phyloP scores from a whole-genome alignment of 2,888 invertebrate species.

The Aelia acuminata region DNA sequence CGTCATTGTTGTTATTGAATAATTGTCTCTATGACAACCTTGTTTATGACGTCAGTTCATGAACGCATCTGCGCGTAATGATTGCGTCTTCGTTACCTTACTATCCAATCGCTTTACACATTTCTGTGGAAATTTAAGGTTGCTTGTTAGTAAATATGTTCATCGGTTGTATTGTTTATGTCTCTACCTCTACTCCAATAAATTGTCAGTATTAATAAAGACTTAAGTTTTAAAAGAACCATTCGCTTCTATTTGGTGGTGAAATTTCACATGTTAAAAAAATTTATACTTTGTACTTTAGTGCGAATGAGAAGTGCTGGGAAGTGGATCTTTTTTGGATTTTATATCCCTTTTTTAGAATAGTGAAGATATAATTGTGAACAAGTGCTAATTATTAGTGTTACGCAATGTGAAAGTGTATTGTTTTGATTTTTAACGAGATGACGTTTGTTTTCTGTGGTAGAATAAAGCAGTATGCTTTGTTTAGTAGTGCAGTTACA shows the following conservation, averaged over 20 bases:
- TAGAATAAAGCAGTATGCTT: conserved; percentile 46
- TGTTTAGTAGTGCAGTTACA: neutral
- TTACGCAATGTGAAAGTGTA: conserved; percentile 48
- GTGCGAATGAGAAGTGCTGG: conserved; percentile 23
- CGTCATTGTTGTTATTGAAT: conserved; percentile 50
- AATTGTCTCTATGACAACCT: conserved; percentile 51
- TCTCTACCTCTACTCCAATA: neutral
- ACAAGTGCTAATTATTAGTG: conserved; percentile 44
- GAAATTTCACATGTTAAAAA: conserved; percentile 40
- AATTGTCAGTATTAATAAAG: neutral
- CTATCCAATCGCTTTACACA: conserved; percentile 45
- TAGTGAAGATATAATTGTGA: conserved; percentile 41
- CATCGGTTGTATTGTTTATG: neutral
- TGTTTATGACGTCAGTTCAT: conserved; percentile 46
- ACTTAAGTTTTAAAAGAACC: neutral
- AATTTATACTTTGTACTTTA: neutral
- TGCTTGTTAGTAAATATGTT: conserved; percentile 34
- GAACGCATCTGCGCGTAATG: conserved; percentile 46
- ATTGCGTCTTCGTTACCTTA: conserved; percentile 33
- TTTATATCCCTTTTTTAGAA: conserved; percentile 19
- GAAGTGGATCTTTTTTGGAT: conserved; percentile 27
- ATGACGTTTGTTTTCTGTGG: conserved; percentile 48
- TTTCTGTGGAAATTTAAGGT: conserved; percentile 45
- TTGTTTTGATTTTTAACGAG: conserved; percentile 49
- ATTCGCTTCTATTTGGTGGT: neutral